Conservation (phyloP, 2,113 vertebrate genomes). For the Apaloderma vittatum region DNA sequence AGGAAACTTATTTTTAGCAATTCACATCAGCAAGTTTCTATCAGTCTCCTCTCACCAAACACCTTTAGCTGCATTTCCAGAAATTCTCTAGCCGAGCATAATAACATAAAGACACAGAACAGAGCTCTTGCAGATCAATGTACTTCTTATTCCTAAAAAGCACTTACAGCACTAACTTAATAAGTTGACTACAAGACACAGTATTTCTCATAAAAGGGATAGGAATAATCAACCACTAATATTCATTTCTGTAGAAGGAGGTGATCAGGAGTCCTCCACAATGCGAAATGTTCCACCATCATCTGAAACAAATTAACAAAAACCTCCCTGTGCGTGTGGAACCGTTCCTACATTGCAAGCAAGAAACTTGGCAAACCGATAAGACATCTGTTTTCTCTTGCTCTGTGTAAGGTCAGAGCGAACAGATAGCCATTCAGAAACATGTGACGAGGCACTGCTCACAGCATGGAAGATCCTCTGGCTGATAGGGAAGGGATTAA, state of each 20-base stretch:
- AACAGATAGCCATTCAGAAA: slow-evolving; percentile 76
- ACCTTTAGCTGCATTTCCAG: neutral
- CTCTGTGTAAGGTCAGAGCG: slow-evolving; percentile 78
- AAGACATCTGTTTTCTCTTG: slow-evolving; percentile 86
- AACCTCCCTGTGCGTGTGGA: slow-evolving; percentile 81
- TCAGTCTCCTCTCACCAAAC: neutral
- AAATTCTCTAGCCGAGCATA: neutral
- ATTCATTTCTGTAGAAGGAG: slow-evolving; percentile 56
- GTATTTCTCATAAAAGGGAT: slow-evolving; percentile 36
- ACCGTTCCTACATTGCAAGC: slow-evolving; percentile 77
- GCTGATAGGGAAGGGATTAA: slow-evolving; percentile 57
- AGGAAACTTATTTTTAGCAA: neutral
- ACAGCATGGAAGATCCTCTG: slow-evolving; percentile 70
- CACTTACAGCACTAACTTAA: slow-evolving; percentile 30
- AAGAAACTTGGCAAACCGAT: slow-evolving; percentile 79
- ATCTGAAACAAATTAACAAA: slow-evolving; percentile 85
- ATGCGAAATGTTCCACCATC: slow-evolving; percentile 56
- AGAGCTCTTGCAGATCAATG: neutral
- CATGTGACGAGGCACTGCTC: slow-evolving; percentile 75
- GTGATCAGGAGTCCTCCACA: slow-evolving; percentile 40
- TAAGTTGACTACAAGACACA: slow-evolving; percentile 62
- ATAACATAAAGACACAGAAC: slow-evolving; percentile 1
- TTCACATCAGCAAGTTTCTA: neutral
- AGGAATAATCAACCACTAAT: slow-evolving; percentile 38
- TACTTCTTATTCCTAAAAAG: neutral